These are phyloP conservation scores for Rattus rattus DNA, from an alignment of 2,113 vertebrate genomes.

Conservation along the genomic window DNA sequence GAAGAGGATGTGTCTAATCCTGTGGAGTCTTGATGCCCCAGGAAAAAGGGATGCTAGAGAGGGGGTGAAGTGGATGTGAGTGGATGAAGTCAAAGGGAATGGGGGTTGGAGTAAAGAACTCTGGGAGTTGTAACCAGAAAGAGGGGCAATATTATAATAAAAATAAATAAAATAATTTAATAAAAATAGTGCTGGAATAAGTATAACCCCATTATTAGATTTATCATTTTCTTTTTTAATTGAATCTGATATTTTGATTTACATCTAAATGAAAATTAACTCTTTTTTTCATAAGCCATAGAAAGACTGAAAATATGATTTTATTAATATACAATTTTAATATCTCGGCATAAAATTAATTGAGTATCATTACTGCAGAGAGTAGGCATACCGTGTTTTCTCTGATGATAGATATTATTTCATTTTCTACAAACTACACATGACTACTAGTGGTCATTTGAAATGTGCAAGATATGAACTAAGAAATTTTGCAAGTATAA, in stretches of 20 bases:
- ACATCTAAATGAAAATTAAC: too few species aligned
- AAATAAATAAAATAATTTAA: too few species aligned
- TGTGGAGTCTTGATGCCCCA: too few species aligned
- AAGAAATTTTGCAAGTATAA: background rate
- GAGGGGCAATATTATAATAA: too few species aligned
- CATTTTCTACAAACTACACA: background rate
- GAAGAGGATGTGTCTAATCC: too few species aligned
- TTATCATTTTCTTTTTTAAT: background rate
- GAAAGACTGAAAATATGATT: background rate
- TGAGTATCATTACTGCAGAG: background rate
- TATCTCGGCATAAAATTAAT: background rate
- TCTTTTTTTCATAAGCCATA: background rate
- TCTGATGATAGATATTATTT: background rate
- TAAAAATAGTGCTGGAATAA: background rate
- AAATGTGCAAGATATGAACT: background rate
- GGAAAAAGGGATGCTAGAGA: too few species aligned
- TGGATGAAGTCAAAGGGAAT: too few species aligned
- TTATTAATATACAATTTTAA: background rate
- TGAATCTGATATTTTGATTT: background rate
- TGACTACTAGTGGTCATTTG: background rate
- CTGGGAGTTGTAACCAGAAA: too few species aligned
- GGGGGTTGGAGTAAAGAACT: too few species aligned
- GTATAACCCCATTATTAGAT: background rate
- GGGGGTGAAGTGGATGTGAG: too few species aligned
- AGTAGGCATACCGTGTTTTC: background rate